Evolutionary conservation across 2,797 vertebrate genomes (phyloP), one percentile per base, ranked within the genome.

Genomic region (Alectoris magna): DNA sequence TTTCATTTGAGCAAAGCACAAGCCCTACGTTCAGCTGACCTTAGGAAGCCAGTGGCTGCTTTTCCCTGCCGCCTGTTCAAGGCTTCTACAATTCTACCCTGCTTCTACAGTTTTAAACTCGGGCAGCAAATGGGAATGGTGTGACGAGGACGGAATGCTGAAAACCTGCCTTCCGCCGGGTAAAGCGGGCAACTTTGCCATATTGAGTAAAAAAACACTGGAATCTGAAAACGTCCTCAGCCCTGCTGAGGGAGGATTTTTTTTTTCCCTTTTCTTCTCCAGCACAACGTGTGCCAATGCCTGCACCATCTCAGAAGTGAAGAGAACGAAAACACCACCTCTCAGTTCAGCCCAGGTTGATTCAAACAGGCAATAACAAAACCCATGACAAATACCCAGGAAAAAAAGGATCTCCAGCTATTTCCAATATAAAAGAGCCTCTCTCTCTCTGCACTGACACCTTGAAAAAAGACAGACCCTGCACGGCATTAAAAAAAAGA

Each of bases 381-480:
- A 96, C 95, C 95, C 96, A 95, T 97, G 97, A 97, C 97, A 97
- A 97, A 97, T 96, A 94, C 94, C 68, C 96, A 83, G 96, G 93
- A 96, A 95, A 70, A 46, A 78, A 93, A 93, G 62, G 48, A 94
- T 96, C 87, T 84, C 95, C 97, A 97, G 97, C 97, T 97, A 96
- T 97, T 96, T 97, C 97, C 95, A 95, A 97, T 94, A 98, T 97
- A 97, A 98, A 98, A 98, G 98, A 95, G 96, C 97, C 85, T 97
- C 97, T 91, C 97, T 90, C 97, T 85, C 91, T 63, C 89, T 62
- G 72, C 95, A 76, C 97, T 99, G 99, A 99, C 98, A 99, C 98
- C 97, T 98, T 99, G 99, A 99, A 99, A 99, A 98, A 99, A 99
- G 98, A 98, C 99, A 99, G 99, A 99, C 98, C 98, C 96, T 48